Evolutionary conservation across 2,797 vertebrate genomes (phyloP).

Genomic region (Telmatherina bonti): DNA sequence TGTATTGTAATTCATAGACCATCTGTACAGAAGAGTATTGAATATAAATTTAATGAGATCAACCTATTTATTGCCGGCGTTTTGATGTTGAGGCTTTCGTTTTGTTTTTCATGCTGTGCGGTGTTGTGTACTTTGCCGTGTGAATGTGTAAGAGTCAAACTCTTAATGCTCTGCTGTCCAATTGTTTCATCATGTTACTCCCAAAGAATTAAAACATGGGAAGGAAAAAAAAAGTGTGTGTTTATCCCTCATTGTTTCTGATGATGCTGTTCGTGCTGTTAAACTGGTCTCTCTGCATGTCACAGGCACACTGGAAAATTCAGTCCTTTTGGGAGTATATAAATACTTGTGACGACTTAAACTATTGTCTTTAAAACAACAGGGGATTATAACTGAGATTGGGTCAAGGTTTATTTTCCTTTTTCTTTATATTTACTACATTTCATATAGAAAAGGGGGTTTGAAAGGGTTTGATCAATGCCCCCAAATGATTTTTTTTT

Average conservation of each 20-base stretch:
- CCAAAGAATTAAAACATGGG: slow-evolving; percentile 79
- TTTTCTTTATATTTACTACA: neutral
- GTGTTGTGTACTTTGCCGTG: slow-evolving; percentile 78
- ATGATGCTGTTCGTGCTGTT: slow-evolving; percentile 29
- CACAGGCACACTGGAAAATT: slow-evolving; percentile 11
- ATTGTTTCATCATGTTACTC: slow-evolving; percentile 71
- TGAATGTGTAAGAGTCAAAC: slow-evolving; percentile 65
- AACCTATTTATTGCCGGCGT: slow-evolving; percentile 85
- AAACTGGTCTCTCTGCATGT: slow-evolving; percentile 68
- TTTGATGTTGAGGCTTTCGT: slow-evolving; percentile 67
- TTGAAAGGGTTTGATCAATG: neutral
- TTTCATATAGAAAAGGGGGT: neutral
- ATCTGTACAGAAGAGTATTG: slow-evolving; percentile 85
- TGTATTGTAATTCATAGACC: slow-evolving; percentile 81
- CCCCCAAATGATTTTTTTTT: neutral
- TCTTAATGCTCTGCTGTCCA: slow-evolving; percentile 61
- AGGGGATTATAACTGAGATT: too few relatives aligned
- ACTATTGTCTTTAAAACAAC: neutral
- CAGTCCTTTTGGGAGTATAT: neutral
- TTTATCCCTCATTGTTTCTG: slow-evolving; percentile 32
- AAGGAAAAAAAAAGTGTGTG: slow-evolving; percentile 28
- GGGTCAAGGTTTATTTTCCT: neutral
- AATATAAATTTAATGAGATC: slow-evolving; percentile 79
- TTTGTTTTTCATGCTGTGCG: slow-evolving; percentile 71
- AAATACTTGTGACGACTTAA: neutral